Conservation (phyloP, 2,888 invertebrate genomes). For the Pterobdella sp. region DNA sequence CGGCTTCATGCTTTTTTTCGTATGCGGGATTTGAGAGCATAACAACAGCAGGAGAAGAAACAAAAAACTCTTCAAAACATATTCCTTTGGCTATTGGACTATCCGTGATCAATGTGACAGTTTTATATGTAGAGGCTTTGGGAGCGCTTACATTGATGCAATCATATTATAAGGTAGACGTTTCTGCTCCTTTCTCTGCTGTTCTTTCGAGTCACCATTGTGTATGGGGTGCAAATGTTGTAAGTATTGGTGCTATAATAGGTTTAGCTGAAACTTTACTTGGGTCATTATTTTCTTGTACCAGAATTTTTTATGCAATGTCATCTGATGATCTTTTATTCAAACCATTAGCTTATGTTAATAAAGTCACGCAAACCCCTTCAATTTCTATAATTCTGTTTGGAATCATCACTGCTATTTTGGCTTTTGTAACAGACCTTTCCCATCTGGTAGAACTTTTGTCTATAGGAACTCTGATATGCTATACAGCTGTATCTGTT, state of each 20-base stretch:
- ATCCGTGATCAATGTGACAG: slow-evolving; percentile 43
- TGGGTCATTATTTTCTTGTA: slow-evolving; percentile 75
- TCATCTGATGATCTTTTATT: slow-evolving; percentile 78
- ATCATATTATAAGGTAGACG: slow-evolving; percentile 42
- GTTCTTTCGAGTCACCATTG: slow-evolving; percentile 42
- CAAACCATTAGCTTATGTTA: slow-evolving; percentile 62
- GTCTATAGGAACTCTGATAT: slow-evolving; percentile 61
- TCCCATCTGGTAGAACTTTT: slow-evolving; percentile 85
- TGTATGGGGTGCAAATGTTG: slow-evolving; percentile 43
- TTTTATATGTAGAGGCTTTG: slow-evolving; percentile 45
- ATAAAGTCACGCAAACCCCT: slow-evolving; percentile 63
- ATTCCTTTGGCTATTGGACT: slow-evolving; percentile 49
- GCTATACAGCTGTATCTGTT: slow-evolving; percentile 82
- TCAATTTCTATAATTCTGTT: slow-evolving; percentile 46
- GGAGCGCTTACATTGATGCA: slow-evolving; percentile 45
- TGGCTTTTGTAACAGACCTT: slow-evolving; percentile 77
- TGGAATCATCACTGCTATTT: slow-evolving; percentile 52
- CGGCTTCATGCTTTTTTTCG: slow-evolving; percentile 51
- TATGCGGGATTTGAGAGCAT: slow-evolving; percentile 51
- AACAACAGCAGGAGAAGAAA: slow-evolving; percentile 51
- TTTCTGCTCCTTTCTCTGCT: slow-evolving; percentile 43
- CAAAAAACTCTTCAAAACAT: slow-evolving; percentile 46
- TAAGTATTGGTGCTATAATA: slow-evolving; percentile 44
- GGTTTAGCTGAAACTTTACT: slow-evolving; percentile 51
- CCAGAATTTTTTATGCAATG: slow-evolving; percentile 80